phyloP scores from a whole-genome alignment of 92 coral and sea anemone species.

The Porites divaricata region DNA sequence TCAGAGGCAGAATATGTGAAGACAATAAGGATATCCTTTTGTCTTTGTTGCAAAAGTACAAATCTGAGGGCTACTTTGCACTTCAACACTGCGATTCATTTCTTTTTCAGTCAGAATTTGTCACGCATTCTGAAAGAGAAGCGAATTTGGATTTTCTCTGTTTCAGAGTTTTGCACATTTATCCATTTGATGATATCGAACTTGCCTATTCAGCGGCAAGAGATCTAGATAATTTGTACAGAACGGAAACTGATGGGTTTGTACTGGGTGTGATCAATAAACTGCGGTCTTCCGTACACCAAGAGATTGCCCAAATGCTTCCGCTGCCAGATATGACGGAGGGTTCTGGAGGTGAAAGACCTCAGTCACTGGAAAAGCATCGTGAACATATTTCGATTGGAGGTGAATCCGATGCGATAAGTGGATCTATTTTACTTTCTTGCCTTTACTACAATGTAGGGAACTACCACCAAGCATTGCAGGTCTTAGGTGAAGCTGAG shows the following conservation, averaged over 20 bases:
- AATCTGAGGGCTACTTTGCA: constrained; percentile 1
- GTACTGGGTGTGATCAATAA: not conserved
- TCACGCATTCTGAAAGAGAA: constrained; percentile 31
- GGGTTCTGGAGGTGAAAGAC: not conserved
- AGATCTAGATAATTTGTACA: not conserved
- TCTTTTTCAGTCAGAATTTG: not conserved
- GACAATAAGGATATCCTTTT: not conserved
- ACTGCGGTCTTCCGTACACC: not conserved
- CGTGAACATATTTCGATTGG: not conserved
- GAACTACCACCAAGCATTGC: not conserved
- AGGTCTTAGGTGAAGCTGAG: not conserved
- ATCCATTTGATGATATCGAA: constrained; percentile 25
- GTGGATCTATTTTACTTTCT: not conserved
- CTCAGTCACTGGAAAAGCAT: not conserved
- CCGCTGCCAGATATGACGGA: not conserved
- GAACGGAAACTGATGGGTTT: not conserved
- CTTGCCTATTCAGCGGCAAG: not conserved
- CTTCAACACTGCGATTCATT: constrained; percentile 14
- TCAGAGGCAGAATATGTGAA: constrained; percentile 10
- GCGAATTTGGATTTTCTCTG: constrained; percentile 38
- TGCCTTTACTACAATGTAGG: not conserved
- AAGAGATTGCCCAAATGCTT: constrained; percentile 2
- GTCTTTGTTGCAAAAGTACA: constrained; percentile 6
- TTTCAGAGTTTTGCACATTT: constrained; percentile 28
- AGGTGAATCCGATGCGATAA: not conserved